Percentiles rank a stretch among this genome's conserved stretches.
These are phyloP conservation scores for Syrrhaptes paradoxus DNA, from an alignment of 2,113 vertebrate species.

Conservation along the genomic window DNA sequence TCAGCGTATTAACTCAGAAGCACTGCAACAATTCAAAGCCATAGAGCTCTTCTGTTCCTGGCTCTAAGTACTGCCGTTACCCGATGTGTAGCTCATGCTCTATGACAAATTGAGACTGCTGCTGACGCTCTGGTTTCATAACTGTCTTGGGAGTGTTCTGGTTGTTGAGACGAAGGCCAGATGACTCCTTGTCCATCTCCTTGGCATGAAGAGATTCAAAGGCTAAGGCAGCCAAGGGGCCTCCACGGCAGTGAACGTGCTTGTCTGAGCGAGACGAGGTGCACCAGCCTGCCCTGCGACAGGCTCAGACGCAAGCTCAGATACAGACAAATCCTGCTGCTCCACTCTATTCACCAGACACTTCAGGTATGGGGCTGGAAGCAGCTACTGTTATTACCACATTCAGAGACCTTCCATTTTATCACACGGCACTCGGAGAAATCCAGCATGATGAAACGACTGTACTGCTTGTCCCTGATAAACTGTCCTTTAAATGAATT, in stretches of 20 bases:
- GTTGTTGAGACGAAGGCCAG: neutral
- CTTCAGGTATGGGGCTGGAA: neutral
- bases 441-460: neutral
- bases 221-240: neutral
- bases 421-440: neutral
- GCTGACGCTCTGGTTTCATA: neutral
- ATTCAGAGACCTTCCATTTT: neutral
- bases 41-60: neutral
- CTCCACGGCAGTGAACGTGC: rapidly evolving
- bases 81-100: neutral
- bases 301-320: neutral
- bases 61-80: neutral
- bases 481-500: neutral
- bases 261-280: rapidly evolving
- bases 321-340: neutral
- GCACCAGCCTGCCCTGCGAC: neutral
- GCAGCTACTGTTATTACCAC: neutral
- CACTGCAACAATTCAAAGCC: rapidly evolving
- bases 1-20: neutral
- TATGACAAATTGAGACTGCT: neutral
- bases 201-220: neutral
- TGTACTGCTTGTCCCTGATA: neutral
- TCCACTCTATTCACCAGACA: neutral
- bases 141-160: neutral
- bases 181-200: neutral